These are phyloP conservation scores for Tapirus indicus DNA, from an alignment of 2,797 vertebrate genomes.

Conservation along the genomic window DNA sequence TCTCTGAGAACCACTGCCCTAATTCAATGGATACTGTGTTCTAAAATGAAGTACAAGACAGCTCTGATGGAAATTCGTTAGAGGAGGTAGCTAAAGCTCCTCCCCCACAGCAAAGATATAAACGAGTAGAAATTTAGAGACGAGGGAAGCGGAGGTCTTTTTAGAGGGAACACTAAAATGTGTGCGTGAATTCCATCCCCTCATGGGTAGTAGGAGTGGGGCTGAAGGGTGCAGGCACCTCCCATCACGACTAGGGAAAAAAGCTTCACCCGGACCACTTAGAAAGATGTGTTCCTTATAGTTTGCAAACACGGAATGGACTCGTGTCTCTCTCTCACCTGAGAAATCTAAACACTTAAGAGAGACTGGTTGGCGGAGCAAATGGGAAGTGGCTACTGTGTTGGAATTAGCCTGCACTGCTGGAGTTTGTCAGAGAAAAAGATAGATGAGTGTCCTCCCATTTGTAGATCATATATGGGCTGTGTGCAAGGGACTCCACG, in stretches of 20 bases:
- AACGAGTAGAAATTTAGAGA: background rate
- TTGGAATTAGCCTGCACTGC: background rate
- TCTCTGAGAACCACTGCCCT: background rate
- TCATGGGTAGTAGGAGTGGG: background rate
- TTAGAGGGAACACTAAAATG: background rate
- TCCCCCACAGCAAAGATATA: background rate
- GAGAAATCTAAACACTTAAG: background rate
- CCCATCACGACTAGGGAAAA: background rate
- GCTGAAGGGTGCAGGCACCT: background rate
- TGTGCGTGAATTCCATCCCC: background rate
- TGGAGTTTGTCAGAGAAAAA: background rate
- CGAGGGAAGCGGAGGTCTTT: background rate
- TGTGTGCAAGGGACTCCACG: background rate
- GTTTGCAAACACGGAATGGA: background rate
- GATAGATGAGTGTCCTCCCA: background rate
- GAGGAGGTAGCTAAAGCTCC: fast-evolving
- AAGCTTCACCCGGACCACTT: background rate
- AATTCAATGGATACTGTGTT: background rate
- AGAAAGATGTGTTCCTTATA: background rate
- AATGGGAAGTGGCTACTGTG: background rate
- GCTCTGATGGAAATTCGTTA: background rate
- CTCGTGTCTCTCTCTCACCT: background rate
- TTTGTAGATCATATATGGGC: background rate
- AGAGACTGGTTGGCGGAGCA: background rate
- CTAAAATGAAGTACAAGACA: background rate